phyloP scores from a whole-genome alignment of 2,888 invertebrate species.

The Spilarctia lutea region DNA sequence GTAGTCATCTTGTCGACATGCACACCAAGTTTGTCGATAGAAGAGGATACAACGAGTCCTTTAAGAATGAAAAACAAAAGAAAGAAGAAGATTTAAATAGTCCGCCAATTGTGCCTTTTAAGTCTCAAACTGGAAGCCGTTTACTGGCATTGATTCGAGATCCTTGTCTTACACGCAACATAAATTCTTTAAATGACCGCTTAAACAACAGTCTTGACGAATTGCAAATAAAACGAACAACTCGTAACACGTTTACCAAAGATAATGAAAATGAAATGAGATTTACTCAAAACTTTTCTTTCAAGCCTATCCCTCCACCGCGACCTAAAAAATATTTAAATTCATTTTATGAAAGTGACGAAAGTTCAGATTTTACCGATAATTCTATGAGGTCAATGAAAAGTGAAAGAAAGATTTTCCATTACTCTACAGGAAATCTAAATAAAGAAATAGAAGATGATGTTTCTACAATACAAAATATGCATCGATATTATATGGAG shows the following conservation, averaged over 20 bases:
- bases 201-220: slow-evolving; percentile 58
- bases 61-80: slow-evolving; percentile 49
- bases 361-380: slow-evolving; percentile 78
- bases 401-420: slow-evolving; percentile 76
- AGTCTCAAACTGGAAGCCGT: slow-evolving; percentile 86
- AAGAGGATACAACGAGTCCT: slow-evolving; percentile 82
- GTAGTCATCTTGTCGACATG: slow-evolving; percentile 89
- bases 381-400: slow-evolving; percentile 73
- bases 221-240: slow-evolving; percentile 49
- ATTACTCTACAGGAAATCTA: slow-evolving; percentile 80
- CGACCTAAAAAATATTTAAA: slow-evolving; percentile 74
- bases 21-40: slow-evolving; percentile 90
- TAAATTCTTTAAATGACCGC: slow-evolving; percentile 61
- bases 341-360: slow-evolving; percentile 79
- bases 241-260: slow-evolving; percentile 39
- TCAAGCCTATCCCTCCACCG: slow-evolving; percentile 77
- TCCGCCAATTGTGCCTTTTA: slow-evolving; percentile 70
- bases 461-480: slow-evolving; percentile 79
- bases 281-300: slow-evolving; percentile 51
- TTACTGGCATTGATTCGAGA: slow-evolving; percentile 88
- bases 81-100: slow-evolving; percentile 45
- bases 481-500: slow-evolving; percentile 75
- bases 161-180: slow-evolving; percentile 72
- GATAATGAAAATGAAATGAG: slow-evolving; percentile 38
- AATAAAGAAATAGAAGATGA: slow-evolving; percentile 82